Conservation (phyloP, 1,140 invertebrate genomes). For the Pachypeltis micranthus region DNA sequence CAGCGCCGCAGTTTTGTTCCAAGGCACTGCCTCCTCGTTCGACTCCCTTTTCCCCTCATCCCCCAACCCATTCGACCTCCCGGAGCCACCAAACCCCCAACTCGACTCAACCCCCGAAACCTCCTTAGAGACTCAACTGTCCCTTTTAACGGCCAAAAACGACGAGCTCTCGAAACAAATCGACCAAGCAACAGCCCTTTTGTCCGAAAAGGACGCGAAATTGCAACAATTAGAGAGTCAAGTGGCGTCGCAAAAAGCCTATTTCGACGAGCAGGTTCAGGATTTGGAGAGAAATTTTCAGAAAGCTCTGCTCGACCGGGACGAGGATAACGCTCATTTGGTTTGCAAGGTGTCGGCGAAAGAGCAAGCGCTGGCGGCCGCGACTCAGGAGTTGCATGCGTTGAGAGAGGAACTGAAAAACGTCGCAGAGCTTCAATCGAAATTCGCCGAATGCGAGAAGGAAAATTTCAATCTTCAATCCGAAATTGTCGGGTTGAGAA, state of each 20-base stretch:
- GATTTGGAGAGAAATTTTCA: neutral
- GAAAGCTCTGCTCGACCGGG: constrained; percentile 18
- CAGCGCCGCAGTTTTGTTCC: neutral
- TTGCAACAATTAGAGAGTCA: neutral
- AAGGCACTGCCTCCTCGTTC: neutral
- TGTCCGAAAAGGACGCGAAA: neutral
- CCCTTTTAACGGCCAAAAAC: neutral
- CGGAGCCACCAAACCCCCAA: no score
- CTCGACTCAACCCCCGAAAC: no score
- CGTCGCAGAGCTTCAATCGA: neutral
- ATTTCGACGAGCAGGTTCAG: neutral
- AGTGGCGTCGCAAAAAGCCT: neutral
- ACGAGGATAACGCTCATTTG: constrained; percentile 23
- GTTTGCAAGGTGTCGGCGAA: constrained; percentile 12
- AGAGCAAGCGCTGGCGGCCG: constrained; percentile 1
- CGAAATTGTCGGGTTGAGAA: neutral
- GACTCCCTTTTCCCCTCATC: neutral
- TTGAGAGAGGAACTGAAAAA: neutral
- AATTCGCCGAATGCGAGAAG: neutral
- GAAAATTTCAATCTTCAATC: constrained; percentile 1
- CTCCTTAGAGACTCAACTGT: no score
- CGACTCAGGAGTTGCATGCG: neutral
- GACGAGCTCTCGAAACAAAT: neutral
- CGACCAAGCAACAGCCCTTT: neutral
- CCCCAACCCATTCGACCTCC: no score